Percentiles rank a stretch among this genome's conserved stretches.
Evolutionary conservation across 2,888 invertebrate genomes (phyloP).

Genomic region (Acleris laterana): DNA sequence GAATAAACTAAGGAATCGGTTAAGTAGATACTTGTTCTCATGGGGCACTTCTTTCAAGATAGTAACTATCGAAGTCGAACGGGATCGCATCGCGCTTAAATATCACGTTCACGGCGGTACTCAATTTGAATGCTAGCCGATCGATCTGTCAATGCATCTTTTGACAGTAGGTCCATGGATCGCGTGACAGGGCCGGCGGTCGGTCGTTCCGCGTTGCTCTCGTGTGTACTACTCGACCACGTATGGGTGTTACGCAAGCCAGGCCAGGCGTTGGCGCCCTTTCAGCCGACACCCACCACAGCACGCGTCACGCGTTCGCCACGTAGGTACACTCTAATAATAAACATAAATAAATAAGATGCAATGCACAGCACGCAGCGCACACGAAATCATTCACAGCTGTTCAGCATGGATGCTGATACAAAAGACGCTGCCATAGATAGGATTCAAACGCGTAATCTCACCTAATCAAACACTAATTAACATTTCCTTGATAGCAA

Average conservation of each 20-base stretch:
- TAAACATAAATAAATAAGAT: conserved; percentile 34
- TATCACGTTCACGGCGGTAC: conserved; percentile 10
- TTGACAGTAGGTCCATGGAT: conserved; percentile 18
- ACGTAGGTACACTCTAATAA: conserved; percentile 41
- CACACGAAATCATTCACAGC: conserved; percentile 19
- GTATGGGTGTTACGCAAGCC: conserved; percentile 51
- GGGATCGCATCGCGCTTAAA: conserved; percentile 14
- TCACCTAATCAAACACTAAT: conserved; percentile 1
- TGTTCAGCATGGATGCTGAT: conserved; percentile 8
- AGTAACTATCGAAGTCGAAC: no score
- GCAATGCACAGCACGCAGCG: conserved; percentile 17
- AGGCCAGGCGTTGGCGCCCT: conserved; percentile 60
- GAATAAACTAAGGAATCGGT: background rate
- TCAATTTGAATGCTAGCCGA: conserved; percentile 13
- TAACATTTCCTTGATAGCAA: background rate
- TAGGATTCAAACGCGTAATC: background rate
- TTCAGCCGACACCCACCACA: conserved; percentile 57
- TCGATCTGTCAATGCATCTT: conserved; percentile 25
- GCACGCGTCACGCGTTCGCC: conserved; percentile 48
- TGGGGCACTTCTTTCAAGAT: no score
- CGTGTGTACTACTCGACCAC: conserved; percentile 56
- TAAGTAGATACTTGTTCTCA: background rate
- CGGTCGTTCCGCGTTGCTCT: conserved; percentile 59
- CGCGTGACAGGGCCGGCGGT: conserved; percentile 33
- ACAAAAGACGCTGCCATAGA: background rate